Evolutionary conservation across 2,797 vertebrate genomes (phyloP), one percentile per base, ranked within the genome.

Genomic region (Gymnothorax javanicus): DNA sequence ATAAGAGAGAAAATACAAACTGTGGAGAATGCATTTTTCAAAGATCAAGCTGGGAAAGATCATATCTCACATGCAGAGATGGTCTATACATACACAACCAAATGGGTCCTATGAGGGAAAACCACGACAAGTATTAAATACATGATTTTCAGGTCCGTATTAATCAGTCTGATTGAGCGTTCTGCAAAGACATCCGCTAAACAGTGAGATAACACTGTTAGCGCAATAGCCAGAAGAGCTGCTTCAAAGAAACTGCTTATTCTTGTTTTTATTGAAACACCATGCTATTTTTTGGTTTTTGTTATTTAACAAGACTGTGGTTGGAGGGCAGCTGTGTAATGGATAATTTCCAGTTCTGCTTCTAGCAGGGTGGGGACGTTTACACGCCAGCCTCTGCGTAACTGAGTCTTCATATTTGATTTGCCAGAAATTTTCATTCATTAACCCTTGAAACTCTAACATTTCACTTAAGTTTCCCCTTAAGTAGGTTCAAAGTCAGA

Each of bases 281-380:
- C 73, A 77, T 15, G 20, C 73, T 43, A 27, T 50, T 77, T 77
- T 50, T 77, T 52, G 73, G 73, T 77, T 52, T 77, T 52, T 77
- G 33, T 43, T 43, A 43, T 43, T 43, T 43, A 43, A 77, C 43
- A 50, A 77, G 73, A 50, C 13, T 17, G 23, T 20, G 6, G 33
- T 52, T 13, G 15, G 73, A 20, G 73, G 33, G 73, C 2, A 13
- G 73, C 15, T 50, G 33, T 17, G 73, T 15, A 2, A 77, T 77
- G 43, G 73, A 43, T 77, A 23, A 77, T 52, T 75, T 75, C 13
- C 71, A 13, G 2, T 11, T 75, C 43, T 43, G 73, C 73, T 17
- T 17, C 7, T 7, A 27, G 73, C 33, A 17, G 13, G 43, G 33
- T 52, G 15, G 52, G 0, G 43, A 5, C 73, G 20, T 77, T 77